Evolutionary conservation across 2,113 vertebrate genomes (phyloP).

Genomic region (Pica pica): DNA sequence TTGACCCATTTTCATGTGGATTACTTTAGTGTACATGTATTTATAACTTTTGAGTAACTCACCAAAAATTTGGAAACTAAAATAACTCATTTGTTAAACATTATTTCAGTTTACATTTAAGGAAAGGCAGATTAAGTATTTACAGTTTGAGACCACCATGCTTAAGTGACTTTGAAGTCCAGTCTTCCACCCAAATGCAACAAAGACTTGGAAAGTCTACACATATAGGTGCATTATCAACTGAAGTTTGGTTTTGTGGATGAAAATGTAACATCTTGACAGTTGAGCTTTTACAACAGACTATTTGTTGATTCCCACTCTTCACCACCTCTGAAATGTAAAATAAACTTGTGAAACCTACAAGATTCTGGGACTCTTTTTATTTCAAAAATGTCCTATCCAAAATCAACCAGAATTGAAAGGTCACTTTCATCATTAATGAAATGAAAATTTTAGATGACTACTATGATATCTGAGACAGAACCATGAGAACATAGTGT

Average conservation of each 20-base stretch:
- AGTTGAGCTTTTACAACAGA: background rate
- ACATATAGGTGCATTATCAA: background rate
- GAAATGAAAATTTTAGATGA: background rate
- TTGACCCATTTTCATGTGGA: background rate
- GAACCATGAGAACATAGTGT: background rate
- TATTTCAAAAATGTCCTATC: background rate
- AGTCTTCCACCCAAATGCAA: background rate
- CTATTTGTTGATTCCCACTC: background rate
- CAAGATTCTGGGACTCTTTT: background rate
- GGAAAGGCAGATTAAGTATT: background rate
- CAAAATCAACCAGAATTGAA: background rate
- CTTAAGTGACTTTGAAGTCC: background rate
- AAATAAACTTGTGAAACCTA: background rate
- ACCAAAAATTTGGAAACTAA: background rate
- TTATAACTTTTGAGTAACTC: background rate
- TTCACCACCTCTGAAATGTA: background rate
- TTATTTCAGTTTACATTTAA: background rate
- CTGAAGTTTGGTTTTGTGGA: background rate
- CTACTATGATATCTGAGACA: background rate
- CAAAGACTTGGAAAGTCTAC: background rate
- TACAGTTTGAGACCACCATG: background rate
- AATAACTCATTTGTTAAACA: background rate
- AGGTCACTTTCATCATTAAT: background rate
- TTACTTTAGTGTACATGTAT: background rate
- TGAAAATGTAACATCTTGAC: background rate